Percentiles rank a stretch among this genome's conserved stretches.
Evolutionary conservation across 2,113 vertebrate species (phyloP).

Genomic region (Motacilla alba): DNA sequence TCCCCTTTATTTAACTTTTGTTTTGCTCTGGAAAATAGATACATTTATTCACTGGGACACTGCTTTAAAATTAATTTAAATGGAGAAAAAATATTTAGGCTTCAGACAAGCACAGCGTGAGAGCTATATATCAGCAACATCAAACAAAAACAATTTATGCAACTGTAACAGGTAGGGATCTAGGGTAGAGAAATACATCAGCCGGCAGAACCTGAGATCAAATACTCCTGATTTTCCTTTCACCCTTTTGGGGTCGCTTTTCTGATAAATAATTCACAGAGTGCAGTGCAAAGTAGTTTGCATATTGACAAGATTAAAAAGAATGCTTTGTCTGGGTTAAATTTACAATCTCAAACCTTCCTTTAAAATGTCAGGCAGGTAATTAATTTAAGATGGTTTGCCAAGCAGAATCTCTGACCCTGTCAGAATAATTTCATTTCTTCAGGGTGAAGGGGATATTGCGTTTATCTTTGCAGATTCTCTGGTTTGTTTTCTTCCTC

Average conservation of each 20-base stretch:
- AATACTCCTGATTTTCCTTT: constrained; percentile 68
- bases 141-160: constrained; percentile 64
- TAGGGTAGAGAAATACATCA: constrained; percentile 62
- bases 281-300: constrained; percentile 80
- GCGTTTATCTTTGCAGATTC: constrained; percentile 66
- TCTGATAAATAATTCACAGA: constrained; percentile 84
- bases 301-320: constrained; percentile 85
- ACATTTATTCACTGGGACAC: neutral
- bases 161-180: constrained; percentile 69
- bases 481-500: constrained; percentile 64
- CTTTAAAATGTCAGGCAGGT: constrained; percentile 82
- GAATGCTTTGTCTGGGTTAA: constrained; percentile 83
- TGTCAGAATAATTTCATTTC: constrained; percentile 79
- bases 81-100: neutral
- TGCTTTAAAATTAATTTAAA: constrained; percentile 10
- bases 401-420: constrained; percentile 73
- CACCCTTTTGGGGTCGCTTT: constrained; percentile 74
- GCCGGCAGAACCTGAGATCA: constrained; percentile 65
- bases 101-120: neutral
- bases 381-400: constrained; percentile 83
- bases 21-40: neutral
- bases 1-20: neutral
- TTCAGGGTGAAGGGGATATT: constrained; percentile 68
- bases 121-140: constrained; percentile 30
- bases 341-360: constrained; percentile 80